phyloP scores from a whole-genome alignment of 1,140 invertebrate genomes.

The Tetragonula clypearis region DNA sequence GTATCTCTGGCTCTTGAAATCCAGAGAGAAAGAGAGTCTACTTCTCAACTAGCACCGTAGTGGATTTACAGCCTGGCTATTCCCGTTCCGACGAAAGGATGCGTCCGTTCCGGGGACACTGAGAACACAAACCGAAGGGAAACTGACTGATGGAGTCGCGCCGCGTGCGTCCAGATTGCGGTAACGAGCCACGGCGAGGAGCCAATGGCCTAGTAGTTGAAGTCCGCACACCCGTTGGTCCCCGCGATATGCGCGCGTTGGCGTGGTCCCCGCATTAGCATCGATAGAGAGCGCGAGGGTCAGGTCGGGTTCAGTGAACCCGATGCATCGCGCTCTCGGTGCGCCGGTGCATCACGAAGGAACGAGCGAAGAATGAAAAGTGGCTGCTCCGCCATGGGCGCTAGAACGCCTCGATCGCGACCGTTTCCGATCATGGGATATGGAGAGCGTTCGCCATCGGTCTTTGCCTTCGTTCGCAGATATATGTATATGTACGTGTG shows the following conservation, averaged over 20 bases:
- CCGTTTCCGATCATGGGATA: slow-evolving; percentile 18
- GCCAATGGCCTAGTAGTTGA: slow-evolving; percentile 5
- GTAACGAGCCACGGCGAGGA: slow-evolving; percentile 24
- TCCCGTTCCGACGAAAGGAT: slow-evolving; percentile 42
- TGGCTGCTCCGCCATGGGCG: slow-evolving; percentile 43
- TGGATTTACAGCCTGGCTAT: slow-evolving; percentile 19
- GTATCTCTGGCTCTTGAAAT: not conserved
- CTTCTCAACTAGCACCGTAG: not conserved
- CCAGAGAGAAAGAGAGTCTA: not conserved
- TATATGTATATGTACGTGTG: too few relatives aligned
- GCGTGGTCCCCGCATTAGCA: slow-evolving; percentile 69
- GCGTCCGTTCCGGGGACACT: slow-evolving; percentile 42
- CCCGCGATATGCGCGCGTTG: slow-evolving; percentile 56
- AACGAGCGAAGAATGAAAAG: slow-evolving; percentile 64
- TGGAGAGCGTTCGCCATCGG: not conserved
- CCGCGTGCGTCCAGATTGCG: slow-evolving; percentile 34
- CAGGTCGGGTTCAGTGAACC: slow-evolving; percentile 67
- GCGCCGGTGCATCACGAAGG: slow-evolving; percentile 51
- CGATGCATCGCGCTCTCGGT: slow-evolving; percentile 49
- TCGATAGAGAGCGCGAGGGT: slow-evolving; percentile 67
- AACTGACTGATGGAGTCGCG: not conserved
- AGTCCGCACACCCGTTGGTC: slow-evolving; percentile 19
- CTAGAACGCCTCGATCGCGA: slow-evolving; percentile 43
- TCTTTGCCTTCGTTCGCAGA: not conserved
- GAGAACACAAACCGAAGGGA: not conserved